Evolutionary conservation across 2,888 invertebrate genomes (phyloP), one percentile per base, ranked within the genome.

Genomic region (Blastobasis adustella): DNA sequence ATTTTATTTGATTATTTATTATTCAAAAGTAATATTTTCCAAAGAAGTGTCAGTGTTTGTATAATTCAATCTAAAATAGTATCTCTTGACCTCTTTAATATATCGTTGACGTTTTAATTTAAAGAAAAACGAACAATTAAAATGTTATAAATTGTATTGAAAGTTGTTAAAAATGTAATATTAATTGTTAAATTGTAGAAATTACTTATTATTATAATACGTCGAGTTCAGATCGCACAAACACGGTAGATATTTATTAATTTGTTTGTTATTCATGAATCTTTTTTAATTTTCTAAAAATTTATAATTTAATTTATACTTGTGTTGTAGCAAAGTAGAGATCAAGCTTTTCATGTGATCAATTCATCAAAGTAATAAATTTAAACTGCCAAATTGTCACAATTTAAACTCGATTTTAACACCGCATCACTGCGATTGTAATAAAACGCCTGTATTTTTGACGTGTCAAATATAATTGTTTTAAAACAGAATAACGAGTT

Each of bases 211-310:
- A 67, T 66, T 66, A 66, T 67, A 37, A 73, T 73, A 66, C 69
- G 82, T 84, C 84, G 79, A 73, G 76, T 76, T 80, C 79, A 69
- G 63, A 65, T 83, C 83, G 86, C 87, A 87, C 87, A 86, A 87
- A 85, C 61, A 65, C 65, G 65, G 79, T 86, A 87, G 83, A 46
- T 42, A n/a, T 42, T 8, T 7, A n/a, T 37, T 49, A 10, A 43
- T 37, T 49, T 41, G 2, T 8, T 8, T 9, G n/a, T 8, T 41
- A 8, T 41, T 41, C 8, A 41, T 41, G 23, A 23, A n/a, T n/a
- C 8, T 45, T 45, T 45, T 45, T 45, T 45, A 7, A 45, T 45
- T 45, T 23, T 10, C 10, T n/a, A n/a, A 23, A 7, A 8, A 23
- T 10, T 5, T 10, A 45, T 7, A 10, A 10, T 45, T 45, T 45